Conservation (phyloP, 2,797 vertebrate genomes). For the Phoxinus dragarum region DNA sequence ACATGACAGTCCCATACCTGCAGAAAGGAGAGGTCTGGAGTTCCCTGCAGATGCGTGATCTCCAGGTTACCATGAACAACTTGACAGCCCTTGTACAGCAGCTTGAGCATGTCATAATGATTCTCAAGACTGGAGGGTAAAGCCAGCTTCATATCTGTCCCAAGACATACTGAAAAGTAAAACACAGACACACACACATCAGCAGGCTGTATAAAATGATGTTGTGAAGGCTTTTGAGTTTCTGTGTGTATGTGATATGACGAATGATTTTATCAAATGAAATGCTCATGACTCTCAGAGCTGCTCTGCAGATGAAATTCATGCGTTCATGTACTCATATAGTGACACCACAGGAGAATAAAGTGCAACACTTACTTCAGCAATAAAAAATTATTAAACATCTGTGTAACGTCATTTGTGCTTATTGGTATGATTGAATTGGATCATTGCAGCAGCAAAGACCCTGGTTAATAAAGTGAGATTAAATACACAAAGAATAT, state of each 20-base stretch:
- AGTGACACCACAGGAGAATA: too few relatives aligned
- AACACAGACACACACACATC: slow-evolving; percentile 65
- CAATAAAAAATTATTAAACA: not conserved
- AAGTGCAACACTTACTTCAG: too few relatives aligned
- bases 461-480: not conserved
- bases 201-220: slow-evolving; percentile 46
- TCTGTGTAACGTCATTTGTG: not conserved
- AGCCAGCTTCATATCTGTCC: slow-evolving; percentile 94
- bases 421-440: not conserved
- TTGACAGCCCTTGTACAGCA: slow-evolving; percentile 91
- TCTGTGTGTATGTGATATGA: too few relatives aligned
- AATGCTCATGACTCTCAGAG: too few relatives aligned
- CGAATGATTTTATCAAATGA: too few relatives aligned
- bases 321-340: too few relatives aligned
- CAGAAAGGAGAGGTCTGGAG: slow-evolving; percentile 88
- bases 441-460: not conserved
- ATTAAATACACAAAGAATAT: not conserved
- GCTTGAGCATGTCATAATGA: slow-evolving; percentile 88
- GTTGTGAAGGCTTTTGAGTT: too few relatives aligned
- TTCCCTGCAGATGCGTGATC: slow-evolving; percentile 88
- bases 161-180: slow-evolving; percentile 88
- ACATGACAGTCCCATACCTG: slow-evolving; percentile 75
- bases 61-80: slow-evolving; percentile 97
- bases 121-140: slow-evolving; percentile 89
- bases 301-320: too few relatives aligned